A percentile compares a stretch with the other conserved stretches of the same genome.
Evolutionary conservation across 2,888 invertebrate species (phyloP).

Genomic region (Coleophora flavipennella): DNA sequence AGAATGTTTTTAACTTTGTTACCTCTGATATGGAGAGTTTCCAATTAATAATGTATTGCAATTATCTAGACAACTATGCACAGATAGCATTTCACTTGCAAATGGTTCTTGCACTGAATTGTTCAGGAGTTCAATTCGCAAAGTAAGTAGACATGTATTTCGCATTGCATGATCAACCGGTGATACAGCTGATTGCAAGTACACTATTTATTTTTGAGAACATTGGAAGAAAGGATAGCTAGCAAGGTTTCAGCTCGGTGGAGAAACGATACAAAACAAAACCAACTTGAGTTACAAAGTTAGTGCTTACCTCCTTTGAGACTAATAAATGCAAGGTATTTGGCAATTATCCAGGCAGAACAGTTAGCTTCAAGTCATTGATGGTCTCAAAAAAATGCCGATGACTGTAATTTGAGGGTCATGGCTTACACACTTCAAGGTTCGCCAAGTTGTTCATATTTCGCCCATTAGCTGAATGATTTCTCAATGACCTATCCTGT

Average conservation of each 20-base stretch:
- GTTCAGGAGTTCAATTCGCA: neutral
- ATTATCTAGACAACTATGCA: too few species aligned
- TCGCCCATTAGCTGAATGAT: slow-evolving; percentile 1
- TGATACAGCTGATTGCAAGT: too few species aligned
- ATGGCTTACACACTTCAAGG: slow-evolving; percentile 20
- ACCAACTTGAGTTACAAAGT: neutral
- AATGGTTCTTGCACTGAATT: too few species aligned
- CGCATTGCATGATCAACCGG: too few species aligned
- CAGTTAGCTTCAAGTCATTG: neutral
- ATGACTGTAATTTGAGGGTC: slow-evolving; percentile 20
- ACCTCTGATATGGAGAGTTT: too few species aligned
- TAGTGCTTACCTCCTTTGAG: neutral
- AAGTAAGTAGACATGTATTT: neutral
- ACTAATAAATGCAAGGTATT: neutral
- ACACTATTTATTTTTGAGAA: too few species aligned
- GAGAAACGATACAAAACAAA: too few species aligned
- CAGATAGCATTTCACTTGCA: too few species aligned
- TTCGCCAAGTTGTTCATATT: slow-evolving; percentile 21
- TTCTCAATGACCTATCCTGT: slow-evolving; percentile 3
- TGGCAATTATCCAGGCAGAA: slow-evolving; percentile 6
- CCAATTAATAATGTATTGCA: too few species aligned
- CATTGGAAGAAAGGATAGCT: neutral
- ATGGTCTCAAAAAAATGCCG: slow-evolving; percentile 3
- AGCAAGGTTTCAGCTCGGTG: too few species aligned
- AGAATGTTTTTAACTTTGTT: too few species aligned